Base-by-base conservation (phyloP, 2,113 vertebrate species). In the Pedetes capensis region DNA sequence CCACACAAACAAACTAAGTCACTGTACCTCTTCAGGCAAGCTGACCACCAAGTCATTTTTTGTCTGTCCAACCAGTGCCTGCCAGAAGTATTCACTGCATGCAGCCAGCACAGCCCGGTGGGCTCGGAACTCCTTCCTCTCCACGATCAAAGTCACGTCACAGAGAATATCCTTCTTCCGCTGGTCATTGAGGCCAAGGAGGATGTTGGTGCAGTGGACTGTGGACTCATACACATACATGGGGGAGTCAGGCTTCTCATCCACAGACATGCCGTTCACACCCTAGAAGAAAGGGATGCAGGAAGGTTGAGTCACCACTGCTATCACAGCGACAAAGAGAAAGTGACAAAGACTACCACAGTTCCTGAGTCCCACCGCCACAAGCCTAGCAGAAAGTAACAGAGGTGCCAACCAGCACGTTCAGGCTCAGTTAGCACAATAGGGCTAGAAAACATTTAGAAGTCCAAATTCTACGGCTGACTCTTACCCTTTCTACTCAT, bases 211-310 rank as follows among this genome's bases (percentile, higher is more conserved):
- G 99, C 99, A 99, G 99, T 99, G 99, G 98, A 99, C 99, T 95
- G 99, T 99, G 98, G 99, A 99, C 99, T 99, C 99, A 99, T 99
- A 99, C 98, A 99, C 99, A 98, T 99, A 99, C 99, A 99, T 99
- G 98, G 99, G 99, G 98, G 99, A 99, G 99, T 99, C 99, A 99
- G 99, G 98, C 99, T 99, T 99, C 99, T 99, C 99, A 99, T 99
- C 99, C 99, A 99, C 99, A 99, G 99, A 99, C 99, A 99, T 99
- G 98, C 99, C 99, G 99, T 99, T 99, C 98, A 99, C 99, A 99
- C 99, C 99, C 99, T 99, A 98, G 93, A 98, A 98, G 93, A 93
- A 98, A 98, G 92, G 98, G 27, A 61, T 22, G 23, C 57, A 99
- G 97, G 96, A 95, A 98, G 93, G 82, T 63, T 0, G 5, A 80